Base-by-base conservation (phyloP, 2,797 vertebrate genomes). In the Chrosomus eos region DNA sequence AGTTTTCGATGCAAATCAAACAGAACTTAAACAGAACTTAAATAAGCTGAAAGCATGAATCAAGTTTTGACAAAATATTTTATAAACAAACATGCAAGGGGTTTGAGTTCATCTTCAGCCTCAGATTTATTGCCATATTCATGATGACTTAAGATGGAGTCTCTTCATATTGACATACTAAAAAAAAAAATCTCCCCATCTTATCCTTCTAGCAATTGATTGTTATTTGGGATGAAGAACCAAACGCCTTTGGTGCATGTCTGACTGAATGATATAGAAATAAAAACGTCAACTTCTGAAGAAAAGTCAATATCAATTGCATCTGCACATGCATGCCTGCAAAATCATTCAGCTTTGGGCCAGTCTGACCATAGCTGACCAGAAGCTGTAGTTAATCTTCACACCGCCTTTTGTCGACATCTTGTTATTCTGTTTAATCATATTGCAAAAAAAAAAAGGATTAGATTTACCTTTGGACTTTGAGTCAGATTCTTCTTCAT, bases 251-350 rank as follows among this genome's bases (percentile, higher is more conserved):
- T 36, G 19, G 60, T 84, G n/a, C n/a, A n/a, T n/a, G 78, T 84
- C 81, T 78, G 81, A 58, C 62, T 73, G 53, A 60, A 67, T 64
- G 14, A 62, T 79, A 87, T 10, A 7, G 51, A 33, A 33, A 74
- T 31, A 71, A 81, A 68, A 86, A 87, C 48, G 77, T 38, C 78
- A 87, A 33, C 83, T 58, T 45, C 80, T 82, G 58, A 78, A 81
- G 79, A 53, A 64, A 81, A 66, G 79, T 82, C 73, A 18, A 66
- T 83, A 80, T 66, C 43, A 72, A 45, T 84, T 28, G 38, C 64
- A 45, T 51, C n/a, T 43, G 26, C 74, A 53, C 64, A 28, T 18
- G 10, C 21, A 28, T 19, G 23, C 51, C 66, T 58, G 51, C 23
- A 31, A 21, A 58, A 40, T 81, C 9, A 36, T 38, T 58, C 43